Percentiles rank a stretch among this genome's conserved stretches.
Evolutionary conservation across 2,113 vertebrate species (phyloP).

Genomic region (Empidonax traillii): DNA sequence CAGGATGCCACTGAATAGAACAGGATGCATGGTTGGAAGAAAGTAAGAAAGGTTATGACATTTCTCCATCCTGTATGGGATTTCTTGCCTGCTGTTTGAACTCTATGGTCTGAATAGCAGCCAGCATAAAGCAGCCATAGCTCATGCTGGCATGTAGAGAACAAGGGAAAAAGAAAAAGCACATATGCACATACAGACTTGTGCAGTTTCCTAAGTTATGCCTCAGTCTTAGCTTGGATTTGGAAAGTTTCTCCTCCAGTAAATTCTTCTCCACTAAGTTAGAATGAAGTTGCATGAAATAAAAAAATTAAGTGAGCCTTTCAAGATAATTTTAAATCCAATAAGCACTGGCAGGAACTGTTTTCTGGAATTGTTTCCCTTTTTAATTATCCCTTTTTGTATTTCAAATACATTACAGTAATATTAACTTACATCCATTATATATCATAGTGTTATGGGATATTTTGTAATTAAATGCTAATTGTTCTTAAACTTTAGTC

Average conservation of each 20-base stretch:
- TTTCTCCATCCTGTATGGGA: neutral
- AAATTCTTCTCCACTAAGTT: neutral
- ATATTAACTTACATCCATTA: neutral
- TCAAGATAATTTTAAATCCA: neutral
- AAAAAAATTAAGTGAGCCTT: neutral
- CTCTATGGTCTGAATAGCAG: neutral
- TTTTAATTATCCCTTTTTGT: neutral
- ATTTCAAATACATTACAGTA: neutral
- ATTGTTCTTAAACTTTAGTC: neutral
- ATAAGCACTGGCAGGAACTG: neutral
- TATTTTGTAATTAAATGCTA: neutral
- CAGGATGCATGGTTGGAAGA: neutral
- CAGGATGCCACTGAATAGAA: neutral
- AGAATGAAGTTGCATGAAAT: neutral
- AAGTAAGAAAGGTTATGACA: slow-evolving; percentile 3
- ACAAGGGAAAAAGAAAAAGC: neutral
- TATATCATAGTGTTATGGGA: neutral
- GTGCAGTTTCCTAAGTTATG: neutral
- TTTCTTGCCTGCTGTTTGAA: neutral
- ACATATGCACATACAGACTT: neutral
- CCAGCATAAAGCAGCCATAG: neutral
- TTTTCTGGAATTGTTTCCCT: neutral
- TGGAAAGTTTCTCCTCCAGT: neutral
- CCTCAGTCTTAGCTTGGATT: neutral
- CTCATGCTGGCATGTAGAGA: neutral